These are phyloP conservation scores for Actias luna DNA, from an alignment of 2,888 invertebrate genomes.

Conservation along the genomic window DNA sequence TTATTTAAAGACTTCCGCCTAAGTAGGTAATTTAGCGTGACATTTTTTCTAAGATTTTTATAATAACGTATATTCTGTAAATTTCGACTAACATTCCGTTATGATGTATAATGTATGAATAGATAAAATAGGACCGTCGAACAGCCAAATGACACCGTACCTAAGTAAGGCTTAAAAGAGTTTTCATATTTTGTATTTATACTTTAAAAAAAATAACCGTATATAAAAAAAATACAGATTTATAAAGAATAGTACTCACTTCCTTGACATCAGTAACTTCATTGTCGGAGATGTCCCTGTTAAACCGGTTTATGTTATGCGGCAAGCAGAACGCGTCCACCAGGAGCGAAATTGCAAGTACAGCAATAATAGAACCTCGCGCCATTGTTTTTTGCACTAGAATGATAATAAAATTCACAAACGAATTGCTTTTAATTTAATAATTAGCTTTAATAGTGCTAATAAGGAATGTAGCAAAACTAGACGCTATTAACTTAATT, in stretches of 20 bases:
- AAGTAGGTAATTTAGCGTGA: too few relatives aligned
- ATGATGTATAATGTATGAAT: too few relatives aligned
- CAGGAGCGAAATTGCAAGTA: conserved; percentile 48
- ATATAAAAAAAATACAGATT: not conserved
- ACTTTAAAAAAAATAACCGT: not conserved
- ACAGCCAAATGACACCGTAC: too few relatives aligned
- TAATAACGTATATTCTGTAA: too few relatives aligned
- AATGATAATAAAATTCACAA: conserved; percentile 27
- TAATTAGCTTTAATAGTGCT: not conserved
- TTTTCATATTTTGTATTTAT: too few relatives aligned
- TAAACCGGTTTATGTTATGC: conserved; percentile 25
- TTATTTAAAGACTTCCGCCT: too few relatives aligned
- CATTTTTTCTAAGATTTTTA: too few relatives aligned
- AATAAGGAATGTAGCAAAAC: conserved; percentile 28
- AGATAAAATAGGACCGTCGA: too few relatives aligned
- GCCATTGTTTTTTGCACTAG: conserved; percentile 47
- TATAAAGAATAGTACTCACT: not conserved
- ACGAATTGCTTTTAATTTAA: not conserved
- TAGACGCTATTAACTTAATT: conserved; percentile 14
- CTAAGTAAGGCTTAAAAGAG: too few relatives aligned
- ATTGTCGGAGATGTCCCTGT: conserved; percentile 34
- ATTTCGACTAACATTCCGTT: too few relatives aligned
- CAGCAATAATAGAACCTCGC: conserved; percentile 38
- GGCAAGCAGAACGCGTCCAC: conserved; percentile 54
- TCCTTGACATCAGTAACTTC: not conserved